A percentile compares a stretch with the other conserved stretches of the same genome.
These are phyloP conservation scores for Rynchops niger DNA, from an alignment of 2,113 vertebrate species.

Conservation along the genomic window DNA sequence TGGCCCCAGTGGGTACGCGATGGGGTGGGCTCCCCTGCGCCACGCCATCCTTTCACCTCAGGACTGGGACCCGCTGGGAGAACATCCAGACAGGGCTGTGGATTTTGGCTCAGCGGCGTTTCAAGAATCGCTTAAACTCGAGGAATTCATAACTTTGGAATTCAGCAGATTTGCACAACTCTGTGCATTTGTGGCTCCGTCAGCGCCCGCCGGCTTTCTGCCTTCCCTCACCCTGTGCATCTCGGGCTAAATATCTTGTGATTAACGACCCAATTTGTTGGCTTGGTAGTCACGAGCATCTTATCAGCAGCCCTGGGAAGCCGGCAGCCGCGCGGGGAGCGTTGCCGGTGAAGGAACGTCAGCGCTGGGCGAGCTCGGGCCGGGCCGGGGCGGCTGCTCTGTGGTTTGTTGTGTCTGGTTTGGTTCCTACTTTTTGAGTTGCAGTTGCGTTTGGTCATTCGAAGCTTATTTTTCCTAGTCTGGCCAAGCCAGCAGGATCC, in stretches of 20 bases:
- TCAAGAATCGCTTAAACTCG: neutral
- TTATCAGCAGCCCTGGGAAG: constrained; percentile 75
- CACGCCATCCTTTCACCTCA: accelerated
- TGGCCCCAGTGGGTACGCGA: accelerated
- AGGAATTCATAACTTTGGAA: constrained; percentile 33
- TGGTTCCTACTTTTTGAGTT: constrained; percentile 80
- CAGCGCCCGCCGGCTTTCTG: neutral
- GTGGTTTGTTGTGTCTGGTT: constrained; percentile 92
- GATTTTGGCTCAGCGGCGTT: neutral
- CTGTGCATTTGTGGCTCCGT: neutral
- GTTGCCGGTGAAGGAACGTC: constrained; percentile 70
- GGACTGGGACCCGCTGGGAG: neutral
- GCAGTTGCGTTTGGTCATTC: constrained; percentile 82
- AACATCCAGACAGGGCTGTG: neutral
- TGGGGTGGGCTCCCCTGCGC: neutral
- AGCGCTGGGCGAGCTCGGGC: constrained; percentile 29
- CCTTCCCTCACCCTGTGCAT: neutral
- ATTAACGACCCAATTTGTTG: constrained; percentile 69
- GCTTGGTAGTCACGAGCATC: constrained; percentile 69
- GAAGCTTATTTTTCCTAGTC: constrained; percentile 80
- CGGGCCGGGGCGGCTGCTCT: constrained; percentile 58
- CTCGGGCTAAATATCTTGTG: constrained; percentile 57
- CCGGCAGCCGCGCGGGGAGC: constrained; percentile 58
- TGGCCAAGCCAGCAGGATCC: constrained; percentile 84
- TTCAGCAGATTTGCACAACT: neutral